Conservation (phyloP, 2,888 invertebrate genomes). For the Pimpla rufipes region DNA sequence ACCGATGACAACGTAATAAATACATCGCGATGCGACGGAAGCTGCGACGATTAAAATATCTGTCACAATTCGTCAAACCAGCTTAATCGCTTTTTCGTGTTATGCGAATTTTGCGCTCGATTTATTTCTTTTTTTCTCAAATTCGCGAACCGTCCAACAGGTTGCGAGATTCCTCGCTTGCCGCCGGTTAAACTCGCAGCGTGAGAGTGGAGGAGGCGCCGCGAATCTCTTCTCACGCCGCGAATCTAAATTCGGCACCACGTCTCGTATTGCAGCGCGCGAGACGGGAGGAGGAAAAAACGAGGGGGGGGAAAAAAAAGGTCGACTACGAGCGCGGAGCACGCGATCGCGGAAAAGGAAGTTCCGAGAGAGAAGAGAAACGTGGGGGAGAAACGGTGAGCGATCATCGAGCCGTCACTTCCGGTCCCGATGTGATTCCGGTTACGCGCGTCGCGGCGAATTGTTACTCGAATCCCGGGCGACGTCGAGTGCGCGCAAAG, state of each 20-base stretch:
- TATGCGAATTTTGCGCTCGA: too few species aligned
- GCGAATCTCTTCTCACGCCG: not conserved
- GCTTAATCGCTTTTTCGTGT: too few species aligned
- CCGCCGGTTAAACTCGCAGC: not conserved
- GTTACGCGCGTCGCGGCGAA: conserved; percentile 3
- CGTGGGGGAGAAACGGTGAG: conserved; percentile 3
- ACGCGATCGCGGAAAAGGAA: conserved; percentile 25
- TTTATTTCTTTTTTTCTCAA: too few species aligned
- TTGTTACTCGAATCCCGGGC: conserved; percentile 51
- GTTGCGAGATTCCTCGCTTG: not conserved
- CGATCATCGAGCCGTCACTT: conserved; percentile 56
- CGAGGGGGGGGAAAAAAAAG: too few species aligned
- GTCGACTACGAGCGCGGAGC: not conserved
- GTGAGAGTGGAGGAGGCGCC: too few species aligned
- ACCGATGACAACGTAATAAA: too few species aligned
- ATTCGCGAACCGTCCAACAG: not conserved
- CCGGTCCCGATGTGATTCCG: conserved; percentile 48
- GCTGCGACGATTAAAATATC: too few species aligned
- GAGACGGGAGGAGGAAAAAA: not conserved
- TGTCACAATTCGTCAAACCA: too few species aligned
- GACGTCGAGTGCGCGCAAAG: conserved; percentile 37
- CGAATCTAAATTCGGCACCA: conserved; percentile 14
- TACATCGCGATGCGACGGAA: too few species aligned
- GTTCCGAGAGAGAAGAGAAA: not conserved
- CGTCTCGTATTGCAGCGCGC: not conserved